Percentiles rank a stretch among this genome's conserved stretches.
phyloP scores from a whole-genome alignment of 1,140 invertebrate genomes.

The Penaeus vannamei region DNA sequence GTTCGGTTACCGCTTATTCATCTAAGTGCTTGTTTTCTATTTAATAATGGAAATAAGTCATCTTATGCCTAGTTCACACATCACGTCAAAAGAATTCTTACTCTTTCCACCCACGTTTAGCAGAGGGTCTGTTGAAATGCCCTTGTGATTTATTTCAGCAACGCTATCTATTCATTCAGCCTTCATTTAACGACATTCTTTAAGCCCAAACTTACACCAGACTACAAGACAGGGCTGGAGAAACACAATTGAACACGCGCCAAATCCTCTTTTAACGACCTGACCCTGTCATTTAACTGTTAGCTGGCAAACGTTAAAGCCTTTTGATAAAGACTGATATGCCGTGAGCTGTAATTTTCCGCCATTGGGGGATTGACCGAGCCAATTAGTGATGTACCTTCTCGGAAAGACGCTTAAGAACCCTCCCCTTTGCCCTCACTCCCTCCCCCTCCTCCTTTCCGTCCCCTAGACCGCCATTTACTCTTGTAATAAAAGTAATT shows the following conservation, averaged over 20 bases:
- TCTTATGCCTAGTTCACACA: too few relatives aligned
- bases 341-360: slow-evolving; percentile 12
- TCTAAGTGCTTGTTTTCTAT: too few relatives aligned
- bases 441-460: not conserved
- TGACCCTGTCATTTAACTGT: slow-evolving; percentile 21
- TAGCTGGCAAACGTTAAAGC: slow-evolving; percentile 15
- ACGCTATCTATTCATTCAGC: too few relatives aligned
- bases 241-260: not conserved
- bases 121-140: too few relatives aligned
- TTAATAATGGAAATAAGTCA: too few relatives aligned
- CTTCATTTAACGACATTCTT: too few relatives aligned
- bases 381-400: slow-evolving; percentile 17
- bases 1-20: too few relatives aligned
- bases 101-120: too few relatives aligned
- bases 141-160: too few relatives aligned
- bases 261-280: not conserved
- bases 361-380: slow-evolving; percentile 1
- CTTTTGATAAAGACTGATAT: slow-evolving; percentile 13
- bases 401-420: not conserved
- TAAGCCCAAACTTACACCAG: too few relatives aligned
- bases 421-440: not conserved
- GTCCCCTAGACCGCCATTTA: not conserved
- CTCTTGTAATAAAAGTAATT: not conserved
- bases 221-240: too few relatives aligned
- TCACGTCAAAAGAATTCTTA: too few relatives aligned